These are phyloP conservation scores for Paragorgia papillata DNA, from an alignment of 92 coral and sea anemone species.

Conservation along the genomic window DNA sequence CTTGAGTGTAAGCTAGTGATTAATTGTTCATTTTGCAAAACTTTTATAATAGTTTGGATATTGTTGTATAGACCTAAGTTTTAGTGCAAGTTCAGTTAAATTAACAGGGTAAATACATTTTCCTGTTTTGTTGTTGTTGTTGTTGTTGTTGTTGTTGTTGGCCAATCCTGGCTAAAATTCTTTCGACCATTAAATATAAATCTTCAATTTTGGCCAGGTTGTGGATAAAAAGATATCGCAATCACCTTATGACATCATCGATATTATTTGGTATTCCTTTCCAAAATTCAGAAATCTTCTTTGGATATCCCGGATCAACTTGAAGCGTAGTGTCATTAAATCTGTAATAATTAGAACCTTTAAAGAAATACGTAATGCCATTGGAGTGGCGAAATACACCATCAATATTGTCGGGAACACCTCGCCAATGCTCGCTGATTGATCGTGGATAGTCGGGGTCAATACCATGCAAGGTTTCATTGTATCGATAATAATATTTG, in stretches of 20 bases:
- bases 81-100: too few species aligned
- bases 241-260: slow-evolving; percentile 76
- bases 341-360: slow-evolving; percentile 75
- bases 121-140: too few species aligned
- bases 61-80: too few species aligned
- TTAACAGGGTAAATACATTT: too few species aligned
- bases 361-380: slow-evolving; percentile 91
- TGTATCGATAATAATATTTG: slow-evolving; percentile 77
- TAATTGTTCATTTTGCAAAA: too few species aligned
- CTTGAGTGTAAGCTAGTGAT: too few species aligned
- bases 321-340: slow-evolving; percentile 69
- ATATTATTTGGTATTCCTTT: slow-evolving; percentile 70
- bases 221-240: background rate
- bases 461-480: slow-evolving; percentile 67
- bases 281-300: slow-evolving; percentile 73
- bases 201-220: background rate
- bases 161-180: too few species aligned
- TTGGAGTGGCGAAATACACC: slow-evolving; percentile 83
- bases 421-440: slow-evolving; percentile 75
- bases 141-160: too few species aligned
- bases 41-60: too few species aligned
- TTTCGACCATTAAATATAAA: too few species aligned
- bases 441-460: slow-evolving; percentile 85
- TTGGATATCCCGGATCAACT: slow-evolving; percentile 84
- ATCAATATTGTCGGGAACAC: slow-evolving; percentile 74